These are phyloP conservation scores for Diuraphis noxia DNA, from an alignment of 1,140 invertebrate genomes.

Conservation along the genomic window DNA sequence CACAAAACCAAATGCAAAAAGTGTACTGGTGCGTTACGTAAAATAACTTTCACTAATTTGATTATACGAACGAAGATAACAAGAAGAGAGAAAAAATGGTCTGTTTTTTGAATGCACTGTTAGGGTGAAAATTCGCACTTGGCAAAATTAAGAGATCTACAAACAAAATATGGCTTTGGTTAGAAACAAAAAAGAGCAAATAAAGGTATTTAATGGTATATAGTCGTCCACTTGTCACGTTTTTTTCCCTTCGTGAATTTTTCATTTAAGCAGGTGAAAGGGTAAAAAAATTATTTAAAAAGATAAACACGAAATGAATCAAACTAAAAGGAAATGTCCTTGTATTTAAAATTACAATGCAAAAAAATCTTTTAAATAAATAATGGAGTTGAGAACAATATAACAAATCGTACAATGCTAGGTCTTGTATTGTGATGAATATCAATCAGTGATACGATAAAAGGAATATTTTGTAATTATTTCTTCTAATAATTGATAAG, in stretches of 20 bases:
- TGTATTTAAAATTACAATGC: background rate
- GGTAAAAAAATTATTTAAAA: background rate
- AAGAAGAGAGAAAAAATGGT: background rate
- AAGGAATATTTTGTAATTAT: background rate
- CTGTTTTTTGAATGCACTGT: constrained; percentile 28
- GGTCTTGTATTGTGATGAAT: background rate
- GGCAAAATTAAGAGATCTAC: constrained; percentile 11
- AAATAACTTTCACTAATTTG: constrained; percentile 45
- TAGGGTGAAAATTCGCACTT: background rate
- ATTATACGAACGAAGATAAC: constrained; percentile 38
- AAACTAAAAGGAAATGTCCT: background rate
- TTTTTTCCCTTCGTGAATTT: background rate
- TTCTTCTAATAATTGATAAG: background rate
- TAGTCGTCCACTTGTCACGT: background rate
- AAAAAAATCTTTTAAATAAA: background rate
- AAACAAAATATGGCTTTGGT: constrained; percentile 23
- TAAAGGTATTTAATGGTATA: background rate
- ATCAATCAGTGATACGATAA: background rate
- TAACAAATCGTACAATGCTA: background rate
- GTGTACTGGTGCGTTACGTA: constrained; percentile 42
- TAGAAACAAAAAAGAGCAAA: background rate
- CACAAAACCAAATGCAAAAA: constrained; percentile 26
- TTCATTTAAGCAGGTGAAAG: constrained; percentile 9
- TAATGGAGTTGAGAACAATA: background rate
- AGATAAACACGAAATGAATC: background rate